A percentile compares a stretch with the other conserved stretches of the same genome.
phyloP scores from a whole-genome alignment of 2,888 invertebrate species.

The Platycheirus albimanus region DNA sequence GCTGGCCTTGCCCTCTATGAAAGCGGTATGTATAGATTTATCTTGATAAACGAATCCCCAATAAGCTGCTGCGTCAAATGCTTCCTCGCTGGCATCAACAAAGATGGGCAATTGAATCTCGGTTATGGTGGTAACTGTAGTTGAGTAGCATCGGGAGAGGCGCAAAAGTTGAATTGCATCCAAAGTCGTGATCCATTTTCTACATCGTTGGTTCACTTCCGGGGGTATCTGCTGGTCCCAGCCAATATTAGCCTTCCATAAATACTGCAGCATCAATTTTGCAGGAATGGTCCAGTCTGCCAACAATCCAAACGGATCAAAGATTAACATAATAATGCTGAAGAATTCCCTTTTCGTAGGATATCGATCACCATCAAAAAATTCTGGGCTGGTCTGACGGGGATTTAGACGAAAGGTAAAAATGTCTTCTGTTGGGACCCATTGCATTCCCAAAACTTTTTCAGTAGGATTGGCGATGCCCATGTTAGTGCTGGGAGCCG shows the following conservation, averaged over 20 bases:
- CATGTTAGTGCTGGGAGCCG: not conserved
- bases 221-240: slow-evolving; percentile 5
- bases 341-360: slow-evolving; percentile 19
- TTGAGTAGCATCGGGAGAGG: not conserved
- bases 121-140: not conserved
- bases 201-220: not conserved
- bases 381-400: not conserved
- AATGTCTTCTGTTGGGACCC: not conserved
- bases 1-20: too few relatives aligned
- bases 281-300: slow-evolving; percentile 11
- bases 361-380: not conserved
- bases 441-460: slow-evolving; percentile 34
- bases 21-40: not conserved
- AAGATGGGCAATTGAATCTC: not conserved
- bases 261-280: slow-evolving; percentile 7
- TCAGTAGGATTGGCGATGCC: not conserved
- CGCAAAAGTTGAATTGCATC: not conserved
- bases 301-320: slow-evolving; percentile 10
- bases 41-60: slow-evolving; percentile 1
- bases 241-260: not conserved
- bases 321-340: slow-evolving; percentile 15
- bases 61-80: slow-evolving; percentile 16
- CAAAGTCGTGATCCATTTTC: not conserved
- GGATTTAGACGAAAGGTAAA: not conserved
- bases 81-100: slow-evolving; percentile 9